Percentiles rank a stretch among this genome's conserved stretches.
These are phyloP conservation scores for Miichthys miiuy DNA, from an alignment of 2,797 vertebrate species.

Conservation along the genomic window DNA sequence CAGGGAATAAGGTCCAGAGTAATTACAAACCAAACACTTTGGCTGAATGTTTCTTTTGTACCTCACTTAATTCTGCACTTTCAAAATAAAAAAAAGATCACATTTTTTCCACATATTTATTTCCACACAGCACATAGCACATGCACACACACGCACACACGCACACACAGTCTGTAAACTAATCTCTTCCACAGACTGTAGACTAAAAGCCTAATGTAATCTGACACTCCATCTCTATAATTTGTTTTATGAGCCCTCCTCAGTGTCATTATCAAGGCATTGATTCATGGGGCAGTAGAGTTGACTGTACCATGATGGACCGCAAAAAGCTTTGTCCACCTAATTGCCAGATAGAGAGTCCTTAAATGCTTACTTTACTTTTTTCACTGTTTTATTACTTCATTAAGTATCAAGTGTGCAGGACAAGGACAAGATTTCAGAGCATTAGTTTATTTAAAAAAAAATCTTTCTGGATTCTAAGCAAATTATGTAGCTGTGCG, in stretches of 20 bases:
- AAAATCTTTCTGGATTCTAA: conserved; percentile 54
- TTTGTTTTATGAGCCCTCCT: conserved; percentile 76
- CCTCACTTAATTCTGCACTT: conserved; percentile 23
- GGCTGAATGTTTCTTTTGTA: conserved; percentile 2
- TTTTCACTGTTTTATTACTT: conserved; percentile 60
- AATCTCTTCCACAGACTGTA: conserved; percentile 58
- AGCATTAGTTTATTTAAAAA: conserved; percentile 54
- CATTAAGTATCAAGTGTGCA: conserved; percentile 56
- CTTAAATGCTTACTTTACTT: conserved; percentile 44
- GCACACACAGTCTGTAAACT: conserved; percentile 49
- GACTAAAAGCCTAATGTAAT: conserved; percentile 78
- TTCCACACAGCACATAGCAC: not conserved
- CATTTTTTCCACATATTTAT: conserved; percentile 1
- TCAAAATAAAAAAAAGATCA: conserved; percentile 13
- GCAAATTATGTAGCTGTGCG: conserved; percentile 61
- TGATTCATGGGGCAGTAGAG: conserved; percentile 62
- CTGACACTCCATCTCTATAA: conserved; percentile 70
- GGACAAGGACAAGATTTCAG: conserved; percentile 71
- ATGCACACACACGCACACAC: not conserved
- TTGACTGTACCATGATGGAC: conserved; percentile 57
- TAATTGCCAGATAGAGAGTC: conserved; percentile 53
- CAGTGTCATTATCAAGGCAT: conserved; percentile 70
- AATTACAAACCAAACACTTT: conserved; percentile 36
- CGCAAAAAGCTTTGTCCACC: conserved; percentile 56
- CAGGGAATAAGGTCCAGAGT: conserved; percentile 13